phyloP scores from a whole-genome alignment of 2,797 vertebrate species.

The Manis crassicaudata region DNA sequence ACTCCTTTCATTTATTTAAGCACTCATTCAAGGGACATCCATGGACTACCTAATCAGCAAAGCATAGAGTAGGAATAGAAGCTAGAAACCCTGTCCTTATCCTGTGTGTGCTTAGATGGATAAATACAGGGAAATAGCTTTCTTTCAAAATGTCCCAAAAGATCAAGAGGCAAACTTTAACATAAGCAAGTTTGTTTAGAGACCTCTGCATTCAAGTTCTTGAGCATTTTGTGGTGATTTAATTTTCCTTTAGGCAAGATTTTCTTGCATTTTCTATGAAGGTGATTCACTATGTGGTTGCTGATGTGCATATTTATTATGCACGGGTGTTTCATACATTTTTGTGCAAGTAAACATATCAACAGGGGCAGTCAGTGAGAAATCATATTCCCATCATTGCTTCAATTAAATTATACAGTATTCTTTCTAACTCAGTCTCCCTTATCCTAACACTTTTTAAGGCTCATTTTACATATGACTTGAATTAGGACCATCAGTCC shows the following conservation, averaged over 20 bases:
- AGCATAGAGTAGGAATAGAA: not conserved
- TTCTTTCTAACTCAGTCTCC: constrained; percentile 33
- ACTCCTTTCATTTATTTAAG: not conserved
- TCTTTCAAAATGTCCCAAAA: constrained; percentile 18
- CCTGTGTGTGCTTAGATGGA: not conserved
- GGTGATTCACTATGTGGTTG: not conserved
- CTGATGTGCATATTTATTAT: constrained; percentile 32
- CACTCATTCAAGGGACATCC: not conserved
- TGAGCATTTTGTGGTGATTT: not conserved
- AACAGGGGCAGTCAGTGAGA: constrained; percentile 9
- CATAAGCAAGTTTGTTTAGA: constrained; percentile 5
- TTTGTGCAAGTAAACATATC: constrained; percentile 46
- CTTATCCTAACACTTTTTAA: constrained; percentile 38
- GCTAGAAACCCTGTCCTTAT: not conserved
- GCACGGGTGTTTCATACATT: not conserved
- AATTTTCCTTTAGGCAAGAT: not conserved
- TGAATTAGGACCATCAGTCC: constrained; percentile 39
- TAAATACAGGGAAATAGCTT: not conserved
- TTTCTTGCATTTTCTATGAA: constrained; percentile 19
- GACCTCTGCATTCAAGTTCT: not conserved
- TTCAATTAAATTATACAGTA: constrained; percentile 62
- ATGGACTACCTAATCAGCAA: not conserved
- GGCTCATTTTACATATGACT: constrained; percentile 45
- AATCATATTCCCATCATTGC: constrained; percentile 48
- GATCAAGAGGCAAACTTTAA: not conserved